Conservation (phyloP, 2,113 vertebrate genomes). For the Otis tarda region DNA sequence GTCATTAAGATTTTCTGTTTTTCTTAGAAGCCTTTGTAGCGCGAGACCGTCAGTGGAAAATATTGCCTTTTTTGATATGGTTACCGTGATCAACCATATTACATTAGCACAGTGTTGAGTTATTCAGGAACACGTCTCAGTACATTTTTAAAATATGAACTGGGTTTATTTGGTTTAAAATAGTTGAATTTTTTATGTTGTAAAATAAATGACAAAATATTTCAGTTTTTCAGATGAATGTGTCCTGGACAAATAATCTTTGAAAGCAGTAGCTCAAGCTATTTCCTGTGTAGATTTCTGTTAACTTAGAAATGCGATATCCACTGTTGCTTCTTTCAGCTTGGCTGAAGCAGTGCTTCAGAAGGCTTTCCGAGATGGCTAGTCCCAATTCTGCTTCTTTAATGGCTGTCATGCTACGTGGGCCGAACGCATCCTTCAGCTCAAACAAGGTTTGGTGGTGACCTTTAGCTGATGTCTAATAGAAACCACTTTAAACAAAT, state of each 20-base stretch:
- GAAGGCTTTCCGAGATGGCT: neutral
- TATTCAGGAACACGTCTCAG: neutral
- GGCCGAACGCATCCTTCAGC: neutral
- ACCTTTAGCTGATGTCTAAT: neutral
- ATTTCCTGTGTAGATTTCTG: neutral
- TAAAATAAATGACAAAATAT: neutral
- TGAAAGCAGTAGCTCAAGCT: neutral
- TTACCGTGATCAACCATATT: neutral
- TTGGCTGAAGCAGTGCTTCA: neutral
- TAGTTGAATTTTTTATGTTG: neutral
- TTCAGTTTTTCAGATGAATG: neutral
- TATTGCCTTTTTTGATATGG: neutral
- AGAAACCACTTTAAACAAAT: neutral
- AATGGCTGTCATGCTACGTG: fast-evolving
- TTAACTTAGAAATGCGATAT: neutral
- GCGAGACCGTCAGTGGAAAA: neutral
- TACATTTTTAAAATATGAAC: neutral
- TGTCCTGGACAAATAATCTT: neutral
- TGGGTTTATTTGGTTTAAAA: neutral
- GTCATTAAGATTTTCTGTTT: neutral
- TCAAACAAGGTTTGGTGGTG: neutral
- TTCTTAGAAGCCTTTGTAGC: constrained; percentile 25
- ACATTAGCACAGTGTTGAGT: neutral
- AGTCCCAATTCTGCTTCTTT: neutral
- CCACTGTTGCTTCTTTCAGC: neutral